A percentile compares a stretch with the other conserved stretches of the same genome.
Conservation (phyloP, 92 coral and sea anemone genomes). For the Porites cylindrica region DNA sequence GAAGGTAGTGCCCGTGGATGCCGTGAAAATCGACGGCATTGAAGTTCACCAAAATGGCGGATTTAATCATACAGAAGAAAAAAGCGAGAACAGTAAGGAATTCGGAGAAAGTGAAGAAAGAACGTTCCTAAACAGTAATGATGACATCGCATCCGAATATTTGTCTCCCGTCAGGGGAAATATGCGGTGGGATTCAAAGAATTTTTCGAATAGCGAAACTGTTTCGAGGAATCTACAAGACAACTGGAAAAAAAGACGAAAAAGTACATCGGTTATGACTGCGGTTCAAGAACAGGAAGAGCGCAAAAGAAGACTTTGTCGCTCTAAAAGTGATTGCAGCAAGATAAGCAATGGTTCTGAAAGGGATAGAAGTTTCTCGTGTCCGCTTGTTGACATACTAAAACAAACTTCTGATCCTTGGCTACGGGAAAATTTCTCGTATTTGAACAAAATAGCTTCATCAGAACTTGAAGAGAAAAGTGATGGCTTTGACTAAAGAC, state of each 20-base stretch:
- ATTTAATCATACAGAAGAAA: background rate
- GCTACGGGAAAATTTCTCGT: constrained; percentile 7
- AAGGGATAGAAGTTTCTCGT: background rate
- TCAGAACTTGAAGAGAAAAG: constrained; percentile 9
- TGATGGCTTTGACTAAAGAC: background rate
- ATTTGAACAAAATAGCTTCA: constrained; percentile 16
- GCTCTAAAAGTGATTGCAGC: constrained; percentile 45
- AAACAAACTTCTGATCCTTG: constrained; percentile 4
- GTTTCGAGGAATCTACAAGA: background rate
- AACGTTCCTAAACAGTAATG: background rate
- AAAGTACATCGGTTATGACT: constrained; percentile 14
- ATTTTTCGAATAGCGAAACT: background rate
- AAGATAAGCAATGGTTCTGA: background rate
- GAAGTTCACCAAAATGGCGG: background rate
- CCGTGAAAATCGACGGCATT: background rate
- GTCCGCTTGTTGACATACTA: background rate
- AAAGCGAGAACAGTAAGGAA: background rate
- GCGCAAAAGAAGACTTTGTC: constrained; percentile 1
- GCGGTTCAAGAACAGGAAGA: background rate
- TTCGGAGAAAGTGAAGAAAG: background rate
- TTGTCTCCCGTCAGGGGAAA: background rate
- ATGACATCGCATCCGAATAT: background rate
- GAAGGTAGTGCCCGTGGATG: background rate
- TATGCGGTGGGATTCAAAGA: background rate
- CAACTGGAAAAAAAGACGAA: background rate